Evolutionary conservation across 2,113 vertebrate genomes (phyloP), one percentile per base, ranked within the genome.

Genomic region (Hoplias malabaricus): DNA sequence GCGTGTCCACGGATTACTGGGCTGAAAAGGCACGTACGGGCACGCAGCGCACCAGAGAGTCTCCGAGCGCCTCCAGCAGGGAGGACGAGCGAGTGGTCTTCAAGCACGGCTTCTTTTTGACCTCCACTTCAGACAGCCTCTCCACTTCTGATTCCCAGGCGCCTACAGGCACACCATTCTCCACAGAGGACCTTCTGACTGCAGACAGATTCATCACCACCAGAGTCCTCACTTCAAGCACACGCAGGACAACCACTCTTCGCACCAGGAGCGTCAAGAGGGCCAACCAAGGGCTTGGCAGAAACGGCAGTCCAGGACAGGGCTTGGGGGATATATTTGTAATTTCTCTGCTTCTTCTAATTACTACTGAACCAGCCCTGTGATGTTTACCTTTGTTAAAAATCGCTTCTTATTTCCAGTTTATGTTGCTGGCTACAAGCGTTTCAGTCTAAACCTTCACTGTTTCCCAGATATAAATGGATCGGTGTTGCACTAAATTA

Each of bases 261-360:
- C 88, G 91, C 36, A 90, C 91, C 43, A 84, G 91, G 73, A 92
- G 90, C 23, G 90, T 91, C 66, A 89, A 90, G 69, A 90, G 88
- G 75, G 82, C 88, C 27, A 91, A 89, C 75, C 81, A 88, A 66
- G 75, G 71, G 10, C 21, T 79, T 10, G 48, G 36, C 1, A 67
- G 5, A 69, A 82, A 69, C 34, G 19, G 40, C 33, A 66, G 79
- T 53, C 62, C 57, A 0, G 21, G 76, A 59, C 48, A 36, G 2
- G 23, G 56, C 68, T n/a, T 29, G 2, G n/a, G 40, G 67, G 85
- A 67, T 31, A 53, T 14, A 0, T 10, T 73, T 13, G 14, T 29
- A 46, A 23, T 80, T 19, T 56, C 78, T 0, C 25, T 78, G 1
- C 68, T 40, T 3, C 14, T 74, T 21, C 71, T 89, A 69, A 79